Evolutionary conservation across 2,888 invertebrate genomes (phyloP), one percentile per base, ranked within the genome.

Genomic region (Apotomis turbidana): DNA sequence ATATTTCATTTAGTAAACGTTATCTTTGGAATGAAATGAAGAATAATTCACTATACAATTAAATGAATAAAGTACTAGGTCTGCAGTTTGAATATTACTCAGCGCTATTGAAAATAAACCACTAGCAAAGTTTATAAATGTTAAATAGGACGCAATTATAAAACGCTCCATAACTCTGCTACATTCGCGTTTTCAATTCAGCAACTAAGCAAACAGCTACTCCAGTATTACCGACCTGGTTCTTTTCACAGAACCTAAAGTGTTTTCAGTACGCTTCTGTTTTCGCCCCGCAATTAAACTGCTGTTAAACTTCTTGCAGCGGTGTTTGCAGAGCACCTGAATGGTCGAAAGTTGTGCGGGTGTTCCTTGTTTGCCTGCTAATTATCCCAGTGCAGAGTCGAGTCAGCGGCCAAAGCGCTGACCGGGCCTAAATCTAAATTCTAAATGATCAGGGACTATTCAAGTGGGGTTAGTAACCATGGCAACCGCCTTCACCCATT

Each of bases 261-360:
- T 87, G 90, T 90, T 89, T 90, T 88, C 90, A 86, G 85, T 85
- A 87, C 90, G 89, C 88, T 90, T 89, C 90, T 91, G 91, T 92
- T 90, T 91, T 91, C 88, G 87, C 86, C 85, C 85, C 86, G 90
- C 91, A 92, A 93, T 93, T 91, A 92, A 93, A 93, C 91, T 90
- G 90, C 90, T 91, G 93, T 91, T 91, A 91, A 93, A 93, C 85
- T 93, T 92, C 91, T 91, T 91, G 91, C 91, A 89, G 89, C 86
- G 82, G 85, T 92, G 89, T 93, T 93, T 92, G 91, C 88, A 81
- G 87, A 90, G 90, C 89, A 92, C 93, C 93, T 92, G 91, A 90
- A 87, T 83, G 88, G 89, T 83, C 88, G 82, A 88, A 92, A 93
- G 88, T 93, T 92, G 85, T 85, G 82, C 90, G 83, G 83, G 85